A percentile compares a stretch with the other conserved stretches of the same genome.
Evolutionary conservation across 2,888 invertebrate genomes (phyloP).

Genomic region (Elgonia sp.): DNA sequence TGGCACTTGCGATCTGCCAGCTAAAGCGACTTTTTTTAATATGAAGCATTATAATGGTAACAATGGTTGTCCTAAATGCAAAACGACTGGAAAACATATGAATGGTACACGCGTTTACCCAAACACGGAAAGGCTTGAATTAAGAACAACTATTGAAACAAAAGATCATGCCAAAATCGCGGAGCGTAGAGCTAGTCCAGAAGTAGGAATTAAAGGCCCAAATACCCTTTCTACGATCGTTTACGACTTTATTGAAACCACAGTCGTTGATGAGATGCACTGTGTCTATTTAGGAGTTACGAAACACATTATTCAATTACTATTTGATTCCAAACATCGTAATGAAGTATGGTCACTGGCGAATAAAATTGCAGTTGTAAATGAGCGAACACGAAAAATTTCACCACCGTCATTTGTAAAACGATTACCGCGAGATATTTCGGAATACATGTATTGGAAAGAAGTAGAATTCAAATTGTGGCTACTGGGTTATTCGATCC

Average conservation of each 20-base stretch:
- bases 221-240: constrained; percentile 46
- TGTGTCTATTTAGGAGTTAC: constrained; percentile 71
- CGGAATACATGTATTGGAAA: constrained; percentile 76
- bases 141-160: constrained; percentile 15
- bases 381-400: constrained; percentile 54
- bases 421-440: constrained; percentile 67
- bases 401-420: constrained; percentile 71
- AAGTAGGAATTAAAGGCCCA: constrained; percentile 70
- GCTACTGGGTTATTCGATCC: constrained; percentile 75
- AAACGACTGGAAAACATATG: background rate
- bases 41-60: constrained; percentile 39
- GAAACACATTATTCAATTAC: constrained; percentile 60
- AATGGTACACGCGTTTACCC: constrained; percentile 2
- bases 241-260: constrained; percentile 64
- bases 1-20: constrained; percentile 47
- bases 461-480: constrained; percentile 72
- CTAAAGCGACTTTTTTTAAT: constrained; percentile 33
- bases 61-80: constrained; percentile 19
- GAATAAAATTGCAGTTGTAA: constrained; percentile 43
- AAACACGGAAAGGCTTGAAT: background rate
- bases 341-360: constrained; percentile 2
- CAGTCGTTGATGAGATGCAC: constrained; percentile 72
- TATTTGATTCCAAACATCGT: constrained; percentile 46
- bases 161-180: background rate
- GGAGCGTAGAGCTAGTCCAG: background rate